Evolutionary conservation across 2,888 invertebrate genomes (phyloP).

Genomic region (Gortyna flavago): DNA sequence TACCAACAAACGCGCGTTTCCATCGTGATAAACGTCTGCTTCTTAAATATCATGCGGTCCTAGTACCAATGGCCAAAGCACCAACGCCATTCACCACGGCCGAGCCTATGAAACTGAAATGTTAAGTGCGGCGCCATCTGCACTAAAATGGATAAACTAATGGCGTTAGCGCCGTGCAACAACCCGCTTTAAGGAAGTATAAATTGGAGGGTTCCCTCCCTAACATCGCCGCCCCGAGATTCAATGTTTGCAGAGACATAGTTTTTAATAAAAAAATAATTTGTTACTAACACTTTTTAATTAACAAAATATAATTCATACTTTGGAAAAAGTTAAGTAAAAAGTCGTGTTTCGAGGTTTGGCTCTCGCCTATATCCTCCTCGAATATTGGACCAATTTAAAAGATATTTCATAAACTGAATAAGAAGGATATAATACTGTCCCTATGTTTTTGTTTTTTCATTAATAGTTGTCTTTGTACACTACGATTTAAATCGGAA

Average conservation of each 20-base stretch:
- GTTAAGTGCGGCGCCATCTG: slow-evolving; percentile 5
- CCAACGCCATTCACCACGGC: not conserved
- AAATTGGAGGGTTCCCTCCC: too few relatives aligned
- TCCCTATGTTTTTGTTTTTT: too few relatives aligned
- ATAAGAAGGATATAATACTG: too few relatives aligned
- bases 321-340: too few relatives aligned
- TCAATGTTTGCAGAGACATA: not conserved
- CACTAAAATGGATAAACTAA: not conserved
- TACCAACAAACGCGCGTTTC: not conserved
- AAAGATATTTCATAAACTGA: too few relatives aligned
- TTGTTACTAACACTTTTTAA: too few relatives aligned
- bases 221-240: not conserved
- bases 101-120: not conserved
- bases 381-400: too few relatives aligned
- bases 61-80: not conserved
- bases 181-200: not conserved
- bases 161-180: not conserved
- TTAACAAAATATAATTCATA: too few relatives aligned
- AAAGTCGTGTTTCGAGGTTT: too few relatives aligned
- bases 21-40: not conserved
- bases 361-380: too few relatives aligned
- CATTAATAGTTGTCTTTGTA: too few relatives aligned
- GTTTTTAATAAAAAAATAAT: not conserved
- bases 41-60: not conserved
- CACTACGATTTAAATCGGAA: too few relatives aligned